phyloP scores from a whole-genome alignment of 2,888 invertebrate genomes.

The Pharmacophagus antenor region DNA sequence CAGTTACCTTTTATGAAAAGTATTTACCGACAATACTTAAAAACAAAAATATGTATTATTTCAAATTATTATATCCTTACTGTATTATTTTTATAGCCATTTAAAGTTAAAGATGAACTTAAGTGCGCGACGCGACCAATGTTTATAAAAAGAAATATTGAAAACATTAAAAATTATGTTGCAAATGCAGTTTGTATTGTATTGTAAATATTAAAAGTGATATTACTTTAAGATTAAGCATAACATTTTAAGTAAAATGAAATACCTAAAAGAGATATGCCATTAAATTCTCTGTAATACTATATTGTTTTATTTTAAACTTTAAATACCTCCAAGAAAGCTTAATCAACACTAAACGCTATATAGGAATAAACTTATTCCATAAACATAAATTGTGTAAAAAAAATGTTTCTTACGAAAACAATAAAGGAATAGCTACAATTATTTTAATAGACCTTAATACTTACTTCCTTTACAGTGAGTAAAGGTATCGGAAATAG shows the following conservation, averaged over 20 bases:
- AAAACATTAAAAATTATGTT: too few species aligned
- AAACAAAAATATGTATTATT: constrained; percentile 28
- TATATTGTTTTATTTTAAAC: not conserved
- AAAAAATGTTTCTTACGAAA: too few species aligned
- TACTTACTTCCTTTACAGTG: too few species aligned
- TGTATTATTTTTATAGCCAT: constrained; percentile 7
- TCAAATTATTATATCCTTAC: constrained; percentile 4
- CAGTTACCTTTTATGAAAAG: constrained; percentile 59
- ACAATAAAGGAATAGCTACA: too few species aligned
- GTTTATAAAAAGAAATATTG: too few species aligned
- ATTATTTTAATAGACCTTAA: too few species aligned
- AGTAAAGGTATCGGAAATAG: too few species aligned
- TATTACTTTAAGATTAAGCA: constrained; percentile 53
- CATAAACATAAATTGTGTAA: too few species aligned
- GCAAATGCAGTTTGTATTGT: constrained; percentile 1
- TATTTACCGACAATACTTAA: constrained; percentile 30
- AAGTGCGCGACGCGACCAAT: not conserved
- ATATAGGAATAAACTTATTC: too few species aligned
- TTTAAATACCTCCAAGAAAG: not conserved
- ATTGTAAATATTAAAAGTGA: constrained; percentile 53
- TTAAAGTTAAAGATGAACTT: constrained; percentile 4
- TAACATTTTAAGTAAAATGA: constrained; percentile 40
- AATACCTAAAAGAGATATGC: constrained; percentile 64
- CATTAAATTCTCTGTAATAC: constrained; percentile 47
- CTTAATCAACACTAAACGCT: too few species aligned